Evolutionary conservation across 2,888 invertebrate genomes (phyloP), one percentile per base, ranked within the genome.

Genomic region (Brachypalpus laphriformis): DNA sequence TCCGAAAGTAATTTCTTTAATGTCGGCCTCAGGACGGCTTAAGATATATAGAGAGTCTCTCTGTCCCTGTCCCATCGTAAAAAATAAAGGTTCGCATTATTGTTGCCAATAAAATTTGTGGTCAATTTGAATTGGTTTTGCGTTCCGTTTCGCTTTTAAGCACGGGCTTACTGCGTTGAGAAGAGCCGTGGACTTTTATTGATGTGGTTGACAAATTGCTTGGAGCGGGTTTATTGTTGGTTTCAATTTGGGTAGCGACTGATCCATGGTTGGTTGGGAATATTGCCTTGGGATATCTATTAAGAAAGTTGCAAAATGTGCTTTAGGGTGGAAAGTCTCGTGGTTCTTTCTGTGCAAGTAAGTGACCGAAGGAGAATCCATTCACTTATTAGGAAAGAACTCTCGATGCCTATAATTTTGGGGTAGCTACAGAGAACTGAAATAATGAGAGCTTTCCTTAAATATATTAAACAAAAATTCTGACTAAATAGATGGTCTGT

Each of bases 101-200:
- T 65, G 65, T 63, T 70, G 78, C 71, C 71, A 85, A 78, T 78
- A 66, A 75, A 85, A 81, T 85, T 81, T 85, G 85, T 85, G 85
- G 85, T 75, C 85, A 81, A 76, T 85, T 85, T 81, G 75, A 75
- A 81, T 85, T 85, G 81, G 85, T 85, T 81, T 75, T 80, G 59
- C 22, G 51, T 78, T 61, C 42, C 59, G 71, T 63, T 83, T 72
- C 47, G 59, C 34, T 74, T 37, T 76, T 45, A 77, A 70, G 16
- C 65, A 25, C 1, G 9, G 42, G 65, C 57, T 63, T 74, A 74
- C 54, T 34, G 9, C 9, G 1, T 9, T 9, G 1, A 47, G 18
- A 51, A 66, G 28, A 51, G 49, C 70, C 40, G 54, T 72, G 66
- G 72, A 56, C 61, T 83, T 83, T 78, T 83, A 78, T 80, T 66